A percentile compares a stretch with the other conserved stretches of the same genome.
phyloP scores from a whole-genome alignment of 1,140 invertebrate species.

The Neodiprion pinetum region DNA sequence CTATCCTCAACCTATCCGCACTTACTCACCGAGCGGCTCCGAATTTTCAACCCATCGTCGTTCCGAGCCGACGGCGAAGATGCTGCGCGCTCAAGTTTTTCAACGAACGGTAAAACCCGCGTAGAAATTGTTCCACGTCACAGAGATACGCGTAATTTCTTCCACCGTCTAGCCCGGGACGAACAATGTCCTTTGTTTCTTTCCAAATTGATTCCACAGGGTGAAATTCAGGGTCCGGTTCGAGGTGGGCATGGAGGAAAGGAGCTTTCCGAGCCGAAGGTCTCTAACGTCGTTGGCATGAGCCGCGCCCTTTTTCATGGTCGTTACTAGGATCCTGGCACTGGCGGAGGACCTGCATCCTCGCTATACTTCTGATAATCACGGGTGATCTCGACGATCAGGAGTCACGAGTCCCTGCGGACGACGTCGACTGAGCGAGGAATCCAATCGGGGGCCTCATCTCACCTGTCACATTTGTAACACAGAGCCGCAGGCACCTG shows the following conservation, averaged over 20 bases:
- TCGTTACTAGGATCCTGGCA: background rate
- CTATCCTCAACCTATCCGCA: background rate
- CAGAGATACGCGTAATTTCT: no score
- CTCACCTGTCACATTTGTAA: constrained; percentile 3
- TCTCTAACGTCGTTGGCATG: background rate
- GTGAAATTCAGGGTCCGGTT: no score
- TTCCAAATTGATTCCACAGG: no score
- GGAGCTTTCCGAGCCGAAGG: background rate
- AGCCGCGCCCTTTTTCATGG: constrained; percentile 1
- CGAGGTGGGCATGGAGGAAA: background rate
- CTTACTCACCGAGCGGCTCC: background rate
- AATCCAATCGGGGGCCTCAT: background rate
- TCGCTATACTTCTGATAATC: background rate
- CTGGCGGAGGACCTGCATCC: background rate
- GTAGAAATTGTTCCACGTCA: no score
- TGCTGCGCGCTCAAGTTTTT: no score
- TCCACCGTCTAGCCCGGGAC: no score
- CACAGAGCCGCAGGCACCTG: constrained; percentile 33
- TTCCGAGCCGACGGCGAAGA: no score
- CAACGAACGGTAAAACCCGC: no score
- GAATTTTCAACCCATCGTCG: no score
- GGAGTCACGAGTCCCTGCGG: background rate
- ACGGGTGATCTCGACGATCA: constrained; percentile 1
- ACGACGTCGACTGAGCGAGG: background rate
- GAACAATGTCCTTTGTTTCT: no score